A percentile compares a stretch with the other conserved stretches of the same genome.
phyloP scores from a whole-genome alignment of 2,113 vertebrate species.

The Trogon melanurus region DNA sequence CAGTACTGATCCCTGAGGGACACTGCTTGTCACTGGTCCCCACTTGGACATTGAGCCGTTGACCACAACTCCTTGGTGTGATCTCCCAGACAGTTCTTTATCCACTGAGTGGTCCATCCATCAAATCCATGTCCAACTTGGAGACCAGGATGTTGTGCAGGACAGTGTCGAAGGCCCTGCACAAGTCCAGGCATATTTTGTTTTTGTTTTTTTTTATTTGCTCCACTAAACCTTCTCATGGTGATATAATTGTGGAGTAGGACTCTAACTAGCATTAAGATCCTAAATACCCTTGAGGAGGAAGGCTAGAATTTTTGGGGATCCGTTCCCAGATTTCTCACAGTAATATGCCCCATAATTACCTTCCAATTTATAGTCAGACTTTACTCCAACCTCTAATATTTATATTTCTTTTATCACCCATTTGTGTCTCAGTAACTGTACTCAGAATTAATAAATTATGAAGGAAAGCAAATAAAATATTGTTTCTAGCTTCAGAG shows the following conservation, averaged over 20 bases:
- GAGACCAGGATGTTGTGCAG: too few relatives aligned
- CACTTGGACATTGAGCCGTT: too few relatives aligned
- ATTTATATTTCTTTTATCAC: slow-evolving; percentile 5
- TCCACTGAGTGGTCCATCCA: too few relatives aligned
- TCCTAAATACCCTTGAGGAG: not conserved
- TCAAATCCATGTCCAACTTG: too few relatives aligned
- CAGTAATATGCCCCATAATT: not conserved
- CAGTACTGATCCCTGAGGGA: too few relatives aligned
- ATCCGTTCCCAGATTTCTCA: not conserved
- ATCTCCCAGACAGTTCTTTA: too few relatives aligned
- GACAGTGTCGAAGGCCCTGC: too few relatives aligned
- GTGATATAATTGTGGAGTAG: not conserved
- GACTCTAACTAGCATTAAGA: not conserved
- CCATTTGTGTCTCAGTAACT: not conserved
- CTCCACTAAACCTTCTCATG: not conserved
- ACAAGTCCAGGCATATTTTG: too few relatives aligned
- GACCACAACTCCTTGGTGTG: too few relatives aligned
- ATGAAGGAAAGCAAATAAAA: slow-evolving; percentile 1
- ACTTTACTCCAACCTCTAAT: slow-evolving; percentile 3
- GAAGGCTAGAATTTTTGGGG: not conserved
- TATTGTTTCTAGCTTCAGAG: slow-evolving; percentile 15
- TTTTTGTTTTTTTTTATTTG: not conserved
- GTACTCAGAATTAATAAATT: slow-evolving; percentile 32
- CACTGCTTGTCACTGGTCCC: too few relatives aligned
- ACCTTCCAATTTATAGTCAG: not conserved